Base-by-base conservation (phyloP, 1,140 invertebrate species). In the Solenopsis fugax region DNA sequence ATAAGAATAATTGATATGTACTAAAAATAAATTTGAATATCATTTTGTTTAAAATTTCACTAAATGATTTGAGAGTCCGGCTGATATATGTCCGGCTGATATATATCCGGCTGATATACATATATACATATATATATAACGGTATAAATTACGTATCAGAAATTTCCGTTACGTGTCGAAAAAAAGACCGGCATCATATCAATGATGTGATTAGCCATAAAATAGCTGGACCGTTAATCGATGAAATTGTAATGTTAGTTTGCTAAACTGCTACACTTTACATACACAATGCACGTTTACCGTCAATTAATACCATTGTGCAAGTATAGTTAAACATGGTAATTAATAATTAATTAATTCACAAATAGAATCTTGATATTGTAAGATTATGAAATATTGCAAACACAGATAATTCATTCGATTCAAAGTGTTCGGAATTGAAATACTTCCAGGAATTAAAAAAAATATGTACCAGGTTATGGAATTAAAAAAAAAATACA, bases 201-300 rank as follows among this genome's bases (percentile, higher is more conserved):
- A 2, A 41, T 34, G 29, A 24, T 34, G 37, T 3, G 18, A 4
- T 71, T 29, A 54, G 34, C 72, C 72, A 78, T 89, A 52, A 84
- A 90, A 78, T 75, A 77, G 21, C 34, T 13, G 69, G 34, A 87
- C 71, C 73, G 78, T 90, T 90, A 90, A 90, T 90, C 76, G 85
- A 87, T 85, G 77, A 62, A 77, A 76, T 54, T 84, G 69, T 69
- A 87, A 90, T 64, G 65, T 87, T 24, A 37, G 65, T 56, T 54
- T 60, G 52, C 41, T 89, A 89, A 90, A 89, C 56, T 54, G 58
- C 64, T 50, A 64, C 75, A 78, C 24, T 62, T 86, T 65, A 29
- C 29, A n/a, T 13, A 48, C 48, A 16, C 41, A 48, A 24, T 34
- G 4, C 4, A 29, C 54, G 13, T 58, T 73, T 73, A 12, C 1